Base-by-base conservation (phyloP, 2,888 invertebrate genomes). In the Psylliodes chrysocephalus region DNA sequence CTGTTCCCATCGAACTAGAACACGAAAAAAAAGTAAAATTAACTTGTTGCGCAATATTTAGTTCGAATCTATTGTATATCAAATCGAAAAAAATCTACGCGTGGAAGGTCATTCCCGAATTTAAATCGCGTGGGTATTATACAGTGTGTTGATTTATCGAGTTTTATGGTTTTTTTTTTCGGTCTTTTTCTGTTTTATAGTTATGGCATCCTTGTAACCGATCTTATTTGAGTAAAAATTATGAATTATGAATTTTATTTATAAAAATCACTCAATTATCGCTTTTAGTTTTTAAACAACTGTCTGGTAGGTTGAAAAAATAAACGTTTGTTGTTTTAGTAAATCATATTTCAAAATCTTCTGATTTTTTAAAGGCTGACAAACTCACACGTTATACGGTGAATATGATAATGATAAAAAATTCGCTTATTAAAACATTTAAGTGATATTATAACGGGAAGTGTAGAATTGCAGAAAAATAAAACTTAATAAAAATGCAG, bases 21-120 rank as follows among this genome's bases (percentile, higher is more conserved):
- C 22, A 22, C 22, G 22, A 22, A 40, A 40, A 44, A 44, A 14
- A 44, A 44, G 15, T 44, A 44, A 44, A 44, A 44, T 44, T 17
- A 44, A 17, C 44, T 17, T 44, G 19, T 30, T 44, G 17, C 44
- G 44, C 17, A 15, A 44, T 7, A 4, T 44, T 17, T 19, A 14
- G 8, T n/a, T 44, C 15, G 5, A 44, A 7, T 8, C 17, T 14
- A 44, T 44, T 44, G 44, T 44, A 44, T 44, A 44, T 44, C 40
- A 40, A 40, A 44, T 44, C 44, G 17, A 44, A 44, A 44, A n/a
- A 44, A 17, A 44, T 44, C 40, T 44, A 44, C 44, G 44, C 44
- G 44, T 44, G 44, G 44, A 44, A 44, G 44, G 44, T 44, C 44
- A 14, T 44, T 44, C 44, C 44, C 44, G 44, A 44, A 18, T 44